Evolutionary conservation across 2,113 vertebrate species (phyloP), one percentile per base, ranked within the genome.

Genomic region (Phocoena sinus): DNA sequence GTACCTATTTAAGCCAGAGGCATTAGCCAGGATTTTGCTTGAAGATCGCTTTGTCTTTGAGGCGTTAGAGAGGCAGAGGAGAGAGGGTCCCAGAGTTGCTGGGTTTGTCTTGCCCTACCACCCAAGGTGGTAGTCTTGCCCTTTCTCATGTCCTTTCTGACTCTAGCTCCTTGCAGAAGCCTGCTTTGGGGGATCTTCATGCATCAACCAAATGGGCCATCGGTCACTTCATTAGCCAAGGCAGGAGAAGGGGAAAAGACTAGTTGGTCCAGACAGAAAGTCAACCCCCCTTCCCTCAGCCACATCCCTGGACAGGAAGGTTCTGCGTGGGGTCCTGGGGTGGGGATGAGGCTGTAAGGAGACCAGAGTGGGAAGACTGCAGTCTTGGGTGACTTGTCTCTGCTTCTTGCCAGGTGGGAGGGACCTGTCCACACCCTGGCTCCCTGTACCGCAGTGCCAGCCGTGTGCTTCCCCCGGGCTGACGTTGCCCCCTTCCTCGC

Each of bases 371-470:
- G 86, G 94, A 63, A 94, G 70, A 60, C 68, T 28, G 67, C 79
- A 60, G 60, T 87, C 82, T 84, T 90, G 56, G 76, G 74, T 76
- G 80, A 94, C 53, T 70, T 83, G 56, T 97, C 92, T 87, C 73
- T 97, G 92, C 84, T 94, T 87, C 93, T 92, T 95, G 97, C 83
- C 89, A 95, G 68, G 74, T 74, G 86, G 93, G 68, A 96, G 92
- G 92, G 74, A 44, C 80, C 67, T 95, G 80, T 63, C 63, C 44
- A 68, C 53, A 84, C 50, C 85, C 71, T 92, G 73, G 71, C 53
- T 94, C 95, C 96, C 87, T 5, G 8, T 26, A 94, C 96, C 96
- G 80, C 96, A 97, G 96, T 97, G 97, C 97, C 96, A 96, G 95
- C 90, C 95, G 56, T 79, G 63, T 74, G 82, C 81, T 92, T 87